Evolutionary conservation across 2,113 vertebrate species (phyloP), one percentile per base, ranked within the genome.

Genomic region (Uria lomvia): DNA sequence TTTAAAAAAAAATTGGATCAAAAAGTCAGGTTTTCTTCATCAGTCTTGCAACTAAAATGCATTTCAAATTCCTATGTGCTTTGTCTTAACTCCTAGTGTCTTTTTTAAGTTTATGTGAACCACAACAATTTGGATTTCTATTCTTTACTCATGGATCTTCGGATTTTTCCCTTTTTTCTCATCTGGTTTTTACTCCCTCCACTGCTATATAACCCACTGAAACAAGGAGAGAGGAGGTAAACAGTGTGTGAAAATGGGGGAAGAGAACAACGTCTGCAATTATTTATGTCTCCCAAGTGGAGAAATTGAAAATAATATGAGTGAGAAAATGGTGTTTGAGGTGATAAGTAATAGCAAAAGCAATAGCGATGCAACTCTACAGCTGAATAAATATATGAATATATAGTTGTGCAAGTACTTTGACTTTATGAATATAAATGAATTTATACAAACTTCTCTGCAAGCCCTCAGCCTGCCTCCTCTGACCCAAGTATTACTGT

Each of bases 401-500:
- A 68, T 63, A 38, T n/a, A 74, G 15, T 21, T 65, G 8, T 71
- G 24, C 5, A 38, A 87, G 12, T 65, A 53, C 22, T 65, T 87
- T 24, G n/a, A 62, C 68, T 66, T 78, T 87, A 75, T 72, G 8
- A 75, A 72, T 75, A 40, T 8, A 29, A 53, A 85, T 75, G 2
- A 55, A 92, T 91, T 87, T 73, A 70, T 70, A 24, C 22, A 65
- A 82, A 47, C 4, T 75, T 67, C 3, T 89, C 34, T 60, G 20
- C 20, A 91, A 91, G 30, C 16, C 62, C 15, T n/a, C n/a, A 73
- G 36, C 5, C 70, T 94, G 12, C n/a, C 50, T 89, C 16, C 23
- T 87, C 36, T 58, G n/a, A 78, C 58, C 70, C 24, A 76, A 62
- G 26, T 71, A 65, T 93, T 96, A 73, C 53, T 79, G 55, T 87